phyloP scores from a whole-genome alignment of 1,140 invertebrate genomes.

The Musca vetustissima region DNA sequence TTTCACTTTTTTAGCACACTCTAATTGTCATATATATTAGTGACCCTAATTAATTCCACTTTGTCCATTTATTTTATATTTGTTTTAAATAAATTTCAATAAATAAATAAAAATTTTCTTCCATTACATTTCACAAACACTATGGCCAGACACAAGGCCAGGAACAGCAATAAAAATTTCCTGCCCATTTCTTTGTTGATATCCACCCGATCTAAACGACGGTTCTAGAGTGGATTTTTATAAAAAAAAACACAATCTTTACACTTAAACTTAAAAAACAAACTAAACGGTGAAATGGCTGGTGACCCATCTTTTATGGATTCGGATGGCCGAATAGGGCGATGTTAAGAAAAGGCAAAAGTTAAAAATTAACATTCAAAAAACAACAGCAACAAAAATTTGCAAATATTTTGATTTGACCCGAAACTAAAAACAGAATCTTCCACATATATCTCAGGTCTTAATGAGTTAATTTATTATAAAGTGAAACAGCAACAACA shows the following conservation, averaged over 20 bases:
- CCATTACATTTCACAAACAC: constrained; percentile 29
- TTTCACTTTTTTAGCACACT: too few species aligned
- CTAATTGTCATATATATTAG: too few species aligned
- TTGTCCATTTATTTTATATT: neutral
- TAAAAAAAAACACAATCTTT: constrained; percentile 10
- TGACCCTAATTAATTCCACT: too few species aligned
- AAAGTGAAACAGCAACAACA: too few species aligned
- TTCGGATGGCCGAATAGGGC: neutral
- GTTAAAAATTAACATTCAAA: constrained; percentile 1
- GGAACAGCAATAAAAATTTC: constrained; percentile 21
- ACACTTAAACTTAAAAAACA: constrained; percentile 15
- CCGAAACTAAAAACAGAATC: too few species aligned
- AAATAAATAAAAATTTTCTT: too few species aligned
- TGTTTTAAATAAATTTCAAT: neutral
- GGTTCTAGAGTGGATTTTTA: too few species aligned
- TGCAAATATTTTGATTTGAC: neutral
- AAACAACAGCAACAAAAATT: neutral
- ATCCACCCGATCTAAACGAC: neutral
- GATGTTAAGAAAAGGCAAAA: neutral
- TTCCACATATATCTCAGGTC: too few species aligned
- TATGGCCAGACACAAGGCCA: constrained; percentile 14
- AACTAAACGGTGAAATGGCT: constrained; percentile 20
- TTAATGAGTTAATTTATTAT: too few species aligned
- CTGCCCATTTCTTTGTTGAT: constrained; percentile 10
- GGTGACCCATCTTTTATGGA: constrained; percentile 25